phyloP scores from a whole-genome alignment of 2,797 vertebrate species.

The Somateria mollissima region DNA sequence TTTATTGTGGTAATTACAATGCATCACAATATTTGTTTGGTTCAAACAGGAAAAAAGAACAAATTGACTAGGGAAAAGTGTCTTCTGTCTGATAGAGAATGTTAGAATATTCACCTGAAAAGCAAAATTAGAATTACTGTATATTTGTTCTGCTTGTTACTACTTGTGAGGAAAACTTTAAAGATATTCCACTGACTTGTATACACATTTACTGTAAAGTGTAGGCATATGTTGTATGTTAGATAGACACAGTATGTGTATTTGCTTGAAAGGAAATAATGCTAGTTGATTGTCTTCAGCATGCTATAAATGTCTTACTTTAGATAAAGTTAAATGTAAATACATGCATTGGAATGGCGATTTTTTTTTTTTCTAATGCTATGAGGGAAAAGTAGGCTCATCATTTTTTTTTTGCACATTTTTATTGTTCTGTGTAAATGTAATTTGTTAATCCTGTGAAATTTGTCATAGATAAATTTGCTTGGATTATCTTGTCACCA shows the following conservation, averaged over 20 bases:
- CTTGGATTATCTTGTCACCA: constrained; percentile 91
- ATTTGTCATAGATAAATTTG: constrained; percentile 92
- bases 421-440: constrained; percentile 89
- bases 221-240: not conserved
- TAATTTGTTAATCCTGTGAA: constrained; percentile 91
- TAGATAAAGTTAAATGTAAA: constrained; percentile 74
- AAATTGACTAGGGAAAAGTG: not conserved
- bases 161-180: not conserved
- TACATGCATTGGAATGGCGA: constrained; percentile 64
- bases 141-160: not conserved
- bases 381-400: constrained; percentile 77
- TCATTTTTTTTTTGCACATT: constrained; percentile 77
- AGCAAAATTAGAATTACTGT: not conserved
- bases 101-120: not conserved
- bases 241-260: not conserved
- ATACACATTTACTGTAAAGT: not conserved
- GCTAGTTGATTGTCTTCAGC: constrained; percentile 41
- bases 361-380: constrained; percentile 68
- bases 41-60: not conserved
- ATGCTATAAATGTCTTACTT: constrained; percentile 76
- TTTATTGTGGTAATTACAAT: not conserved
- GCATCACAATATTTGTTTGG: not conserved
- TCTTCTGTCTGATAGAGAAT: not conserved
- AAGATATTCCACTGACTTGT: not conserved
- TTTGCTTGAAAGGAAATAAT: constrained; percentile 50